Conservation (phyloP, 2,113 vertebrate species). For the Petroica traversi region DNA sequence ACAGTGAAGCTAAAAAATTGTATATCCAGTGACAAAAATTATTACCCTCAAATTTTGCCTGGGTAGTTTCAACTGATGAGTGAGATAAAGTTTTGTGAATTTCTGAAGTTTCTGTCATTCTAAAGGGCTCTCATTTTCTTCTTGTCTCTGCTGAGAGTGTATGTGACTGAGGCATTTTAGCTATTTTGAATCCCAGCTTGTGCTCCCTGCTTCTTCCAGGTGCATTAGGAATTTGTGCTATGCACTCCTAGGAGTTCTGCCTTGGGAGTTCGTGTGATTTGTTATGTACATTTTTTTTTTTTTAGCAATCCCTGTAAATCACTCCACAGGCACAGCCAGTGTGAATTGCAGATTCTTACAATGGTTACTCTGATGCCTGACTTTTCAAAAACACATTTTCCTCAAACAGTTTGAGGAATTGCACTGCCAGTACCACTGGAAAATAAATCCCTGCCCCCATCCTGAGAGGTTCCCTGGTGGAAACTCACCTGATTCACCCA, state of each 20-base stretch:
- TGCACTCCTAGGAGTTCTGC: neutral
- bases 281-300: neutral
- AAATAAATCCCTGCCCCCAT: neutral
- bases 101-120: neutral
- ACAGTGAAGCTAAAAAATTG: neutral
- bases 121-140: neutral
- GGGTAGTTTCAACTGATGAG: neutral
- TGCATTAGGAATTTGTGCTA: neutral
- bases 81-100: neutral
- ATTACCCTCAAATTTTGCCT: neutral
- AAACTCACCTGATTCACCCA: neutral
- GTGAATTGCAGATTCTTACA: fast-evolving
- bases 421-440: neutral
- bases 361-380: neutral
- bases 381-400: neutral
- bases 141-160: neutral
- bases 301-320: neutral
- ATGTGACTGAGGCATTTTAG: neutral
- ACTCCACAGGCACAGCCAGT: neutral
- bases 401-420: neutral
- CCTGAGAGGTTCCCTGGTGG: neutral
- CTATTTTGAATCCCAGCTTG: neutral
- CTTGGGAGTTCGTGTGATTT: neutral
- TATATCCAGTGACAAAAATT: neutral
- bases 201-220: neutral